Evolutionary conservation across 2,113 vertebrate species (phyloP).

Genomic region (human): DNA sequence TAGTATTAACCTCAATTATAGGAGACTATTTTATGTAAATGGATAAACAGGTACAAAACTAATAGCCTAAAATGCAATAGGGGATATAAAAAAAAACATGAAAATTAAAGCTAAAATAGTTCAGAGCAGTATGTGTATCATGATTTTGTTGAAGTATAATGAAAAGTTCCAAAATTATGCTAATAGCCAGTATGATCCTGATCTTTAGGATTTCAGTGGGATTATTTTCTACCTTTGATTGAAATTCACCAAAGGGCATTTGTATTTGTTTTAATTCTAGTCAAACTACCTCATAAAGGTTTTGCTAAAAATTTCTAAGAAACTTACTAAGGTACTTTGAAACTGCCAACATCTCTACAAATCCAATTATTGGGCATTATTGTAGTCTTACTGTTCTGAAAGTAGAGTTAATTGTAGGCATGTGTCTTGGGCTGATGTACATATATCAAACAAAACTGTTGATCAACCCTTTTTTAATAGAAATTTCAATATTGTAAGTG

Average conservation of each 20-base stretch:
- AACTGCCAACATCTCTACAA: background rate
- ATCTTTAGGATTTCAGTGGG: conserved; percentile 33
- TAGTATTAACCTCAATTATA: background rate
- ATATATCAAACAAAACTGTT: background rate
- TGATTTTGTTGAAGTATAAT: background rate
- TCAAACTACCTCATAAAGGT: conserved; percentile 55
- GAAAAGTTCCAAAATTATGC: background rate
- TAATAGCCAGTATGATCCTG: background rate
- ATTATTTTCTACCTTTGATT: conserved; percentile 64
- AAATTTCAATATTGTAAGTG: background rate
- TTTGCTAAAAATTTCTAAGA: conserved; percentile 18
- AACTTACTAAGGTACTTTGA: conserved; percentile 27
- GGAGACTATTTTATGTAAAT: background rate
- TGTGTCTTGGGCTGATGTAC: background rate
- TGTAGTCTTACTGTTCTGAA: background rate
- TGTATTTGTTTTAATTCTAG: conserved; percentile 45
- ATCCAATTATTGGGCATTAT: background rate
- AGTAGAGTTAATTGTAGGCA: background rate
- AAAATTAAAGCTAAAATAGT: background rate
- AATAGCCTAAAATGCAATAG: background rate
- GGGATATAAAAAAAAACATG: background rate
- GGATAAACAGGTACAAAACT: background rate
- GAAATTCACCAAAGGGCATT: conserved; percentile 60
- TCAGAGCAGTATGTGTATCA: background rate
- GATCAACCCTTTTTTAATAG: background rate